phyloP scores from a whole-genome alignment of 2,797 vertebrate genomes.

The Microcaecilia unicolor region DNA sequence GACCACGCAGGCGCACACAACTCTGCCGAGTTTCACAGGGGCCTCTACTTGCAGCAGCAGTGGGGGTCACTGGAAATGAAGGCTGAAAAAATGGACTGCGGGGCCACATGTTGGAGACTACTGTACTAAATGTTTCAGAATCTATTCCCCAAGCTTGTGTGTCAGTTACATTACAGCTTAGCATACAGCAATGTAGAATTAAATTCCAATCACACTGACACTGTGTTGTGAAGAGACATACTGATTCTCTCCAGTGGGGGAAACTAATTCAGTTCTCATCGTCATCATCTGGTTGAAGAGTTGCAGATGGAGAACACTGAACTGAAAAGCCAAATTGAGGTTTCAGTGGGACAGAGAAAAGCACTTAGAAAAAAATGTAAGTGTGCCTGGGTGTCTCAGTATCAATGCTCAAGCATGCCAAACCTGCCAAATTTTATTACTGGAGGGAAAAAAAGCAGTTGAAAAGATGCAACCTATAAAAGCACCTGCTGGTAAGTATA shows the following conservation, averaged over 20 bases:
- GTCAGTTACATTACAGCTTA: not conserved
- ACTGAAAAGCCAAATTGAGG: not conserved
- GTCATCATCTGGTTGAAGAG: not conserved
- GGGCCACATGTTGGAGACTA: no score
- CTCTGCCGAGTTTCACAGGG: no score
- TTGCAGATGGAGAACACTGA: not conserved
- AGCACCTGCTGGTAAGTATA: no score
- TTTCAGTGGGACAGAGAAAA: not conserved
- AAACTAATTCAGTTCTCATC: not conserved
- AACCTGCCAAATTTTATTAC: no score
- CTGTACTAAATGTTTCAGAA: not conserved
- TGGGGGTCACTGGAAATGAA: no score
- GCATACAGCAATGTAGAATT: not conserved
- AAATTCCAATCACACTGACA: not conserved
- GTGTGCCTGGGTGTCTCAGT: no score
- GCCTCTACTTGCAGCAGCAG: no score
- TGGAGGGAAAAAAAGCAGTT: no score
- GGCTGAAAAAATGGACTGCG: no score
- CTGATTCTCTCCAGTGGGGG: not conserved
- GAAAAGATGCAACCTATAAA: no score
- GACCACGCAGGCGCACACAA: no score
- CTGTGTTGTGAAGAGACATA: not conserved
- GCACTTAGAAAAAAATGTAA: constrained; percentile 1
- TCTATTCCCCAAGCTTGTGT: not conserved
- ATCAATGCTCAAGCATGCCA: no score